Percentiles rank a stretch among this genome's conserved stretches.
phyloP scores from a whole-genome alignment of 2,888 invertebrate genomes.

The Laspeyria flexula region DNA sequence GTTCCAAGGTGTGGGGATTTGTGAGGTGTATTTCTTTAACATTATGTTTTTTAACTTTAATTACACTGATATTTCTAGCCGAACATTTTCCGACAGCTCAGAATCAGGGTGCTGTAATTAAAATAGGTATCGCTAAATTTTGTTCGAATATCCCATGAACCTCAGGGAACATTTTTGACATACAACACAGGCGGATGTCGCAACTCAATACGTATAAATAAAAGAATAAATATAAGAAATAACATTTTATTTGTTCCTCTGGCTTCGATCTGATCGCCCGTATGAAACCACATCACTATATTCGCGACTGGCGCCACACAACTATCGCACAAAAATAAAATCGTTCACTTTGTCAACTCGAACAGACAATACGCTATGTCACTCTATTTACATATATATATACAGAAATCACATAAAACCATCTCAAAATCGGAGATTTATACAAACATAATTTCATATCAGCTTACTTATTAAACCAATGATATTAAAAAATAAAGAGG shows the following conservation, averaged over 20 bases:
- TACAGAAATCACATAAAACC: conserved; percentile 47
- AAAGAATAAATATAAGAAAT: conserved; percentile 69
- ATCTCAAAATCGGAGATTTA: conserved; percentile 35
- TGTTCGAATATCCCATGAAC: too few relatives aligned
- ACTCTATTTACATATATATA: conserved; percentile 58
- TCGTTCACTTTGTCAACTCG: conserved; percentile 48
- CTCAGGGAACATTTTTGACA: too few relatives aligned
- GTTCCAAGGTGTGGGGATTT: too few relatives aligned
- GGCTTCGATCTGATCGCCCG: conserved; percentile 52
- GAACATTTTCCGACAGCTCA: too few relatives aligned
- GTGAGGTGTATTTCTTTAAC: too few relatives aligned
- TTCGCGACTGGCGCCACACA: conserved; percentile 13
- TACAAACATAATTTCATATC: conserved; percentile 47
- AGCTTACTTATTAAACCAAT: conserved; percentile 31
- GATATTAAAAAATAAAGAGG: background rate
- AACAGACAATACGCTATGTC: conserved; percentile 44
- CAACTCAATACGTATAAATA: conserved; percentile 34
- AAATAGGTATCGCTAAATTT: too few relatives aligned
- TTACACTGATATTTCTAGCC: too few relatives aligned
- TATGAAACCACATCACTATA: conserved; percentile 33
- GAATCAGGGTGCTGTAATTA: too few relatives aligned
- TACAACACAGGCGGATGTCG: too few relatives aligned
- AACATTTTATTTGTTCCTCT: conserved; percentile 72
- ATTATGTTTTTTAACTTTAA: too few relatives aligned
- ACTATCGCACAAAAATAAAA: conserved; percentile 47